These are phyloP conservation scores for Ennomos quercinarius DNA, from an alignment of 2,888 invertebrate genomes.

Conservation along the genomic window DNA sequence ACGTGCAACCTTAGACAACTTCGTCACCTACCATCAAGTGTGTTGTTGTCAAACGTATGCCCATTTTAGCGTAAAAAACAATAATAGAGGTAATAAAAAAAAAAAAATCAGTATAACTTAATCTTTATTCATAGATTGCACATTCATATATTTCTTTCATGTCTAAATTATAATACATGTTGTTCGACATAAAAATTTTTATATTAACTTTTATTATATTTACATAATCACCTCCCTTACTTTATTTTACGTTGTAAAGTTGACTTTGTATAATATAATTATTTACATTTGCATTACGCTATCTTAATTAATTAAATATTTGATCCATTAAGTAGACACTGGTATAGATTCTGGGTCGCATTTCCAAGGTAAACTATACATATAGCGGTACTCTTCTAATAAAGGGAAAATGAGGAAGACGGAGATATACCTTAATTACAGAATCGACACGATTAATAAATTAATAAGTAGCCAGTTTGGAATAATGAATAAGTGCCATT, in stretches of 20 bases:
- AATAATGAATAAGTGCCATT: too few species aligned
- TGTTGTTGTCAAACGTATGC: too few species aligned
- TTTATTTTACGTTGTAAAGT: background rate
- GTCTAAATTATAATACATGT: slow-evolving; percentile 16
- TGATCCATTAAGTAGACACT: slow-evolving; percentile 11
- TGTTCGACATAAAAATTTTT: slow-evolving; percentile 32
- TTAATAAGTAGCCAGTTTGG: too few species aligned
- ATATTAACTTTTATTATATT: slow-evolving; percentile 19
- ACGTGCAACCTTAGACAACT: too few species aligned
- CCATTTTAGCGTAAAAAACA: too few species aligned
- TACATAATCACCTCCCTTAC: slow-evolving; percentile 6
- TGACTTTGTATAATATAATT: background rate
- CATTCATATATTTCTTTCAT: slow-evolving; percentile 23
- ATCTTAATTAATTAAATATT: slow-evolving; percentile 3
- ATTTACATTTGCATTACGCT: slow-evolving; percentile 26
- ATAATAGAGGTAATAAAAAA: background rate
- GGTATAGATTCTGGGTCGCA: too few species aligned
- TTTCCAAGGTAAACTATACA: too few species aligned
- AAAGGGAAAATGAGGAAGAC: too few species aligned
- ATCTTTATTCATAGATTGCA: slow-evolving; percentile 31
- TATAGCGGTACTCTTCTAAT: too few species aligned
- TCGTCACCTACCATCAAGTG: too few species aligned
- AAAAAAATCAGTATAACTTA: background rate
- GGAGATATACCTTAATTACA: too few species aligned
- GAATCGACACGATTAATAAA: too few species aligned